Base-by-base conservation (phyloP, 2,113 vertebrate genomes). In the Pseudorasbora parva region DNA sequence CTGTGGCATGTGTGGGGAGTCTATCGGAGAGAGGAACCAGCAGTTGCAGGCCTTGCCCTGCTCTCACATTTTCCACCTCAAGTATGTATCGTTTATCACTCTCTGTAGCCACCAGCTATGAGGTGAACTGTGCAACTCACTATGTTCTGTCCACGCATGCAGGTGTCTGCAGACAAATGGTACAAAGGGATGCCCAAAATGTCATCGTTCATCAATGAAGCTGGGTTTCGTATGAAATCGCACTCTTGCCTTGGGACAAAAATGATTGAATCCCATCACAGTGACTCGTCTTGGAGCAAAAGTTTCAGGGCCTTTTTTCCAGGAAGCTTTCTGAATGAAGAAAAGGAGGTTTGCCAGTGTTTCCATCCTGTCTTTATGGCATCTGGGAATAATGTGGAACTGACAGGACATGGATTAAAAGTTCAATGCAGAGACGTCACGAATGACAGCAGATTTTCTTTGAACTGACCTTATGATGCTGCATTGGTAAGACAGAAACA, bases 1-100 rank as follows among this genome's bases (percentile, higher is more conserved):
- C 93, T 99, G 98, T 7, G 98, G 98, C 89, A 96, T 99, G 95
- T 99, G 98, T 8, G 98, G 98, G 1, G 98, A 99, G 92, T 97
- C 98, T 88, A 97, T 99, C 0, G 98, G 98, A 25, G 98, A 99
- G 92, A 95, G 93, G 90, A 97, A 99, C 92, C 96, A 96, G 90
- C 97, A 97, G 90, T 95, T 99, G 83, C 98, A 99, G 94, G 97
- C 98, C 1, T 90, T 99, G 88, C 98, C 98, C 83, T 99, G 98
- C 89, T 98, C 98, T 78, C 98, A 99, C 84, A 95, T 99, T 89
- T 99, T 98, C 92, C 98, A 99, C 89, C 95, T 98, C 81, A 97
- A 96, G 98, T 99, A 92, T 87, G 95, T 89, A 23, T 47, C 51
- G 23, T 49, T 51, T n/a, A 2, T 47, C 6, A 12, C 7, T 64